Evolutionary conservation across 2,113 vertebrate species (phyloP).

Genomic region (Brachypteracias leptosomus): DNA sequence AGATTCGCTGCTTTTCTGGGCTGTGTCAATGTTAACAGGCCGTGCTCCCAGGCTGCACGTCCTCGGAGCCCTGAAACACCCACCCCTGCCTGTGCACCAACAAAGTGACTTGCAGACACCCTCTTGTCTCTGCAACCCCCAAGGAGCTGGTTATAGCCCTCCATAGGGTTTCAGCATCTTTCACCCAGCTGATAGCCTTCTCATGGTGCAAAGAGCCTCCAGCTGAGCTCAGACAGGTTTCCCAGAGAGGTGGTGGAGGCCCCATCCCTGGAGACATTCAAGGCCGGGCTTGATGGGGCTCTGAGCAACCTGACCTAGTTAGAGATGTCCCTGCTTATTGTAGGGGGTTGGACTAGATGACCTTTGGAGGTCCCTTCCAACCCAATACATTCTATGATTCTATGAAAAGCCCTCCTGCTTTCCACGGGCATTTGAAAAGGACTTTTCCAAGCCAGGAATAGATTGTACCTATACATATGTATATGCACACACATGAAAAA

Average conservation of each 20-base stretch:
- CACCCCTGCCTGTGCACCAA: rapidly evolving
- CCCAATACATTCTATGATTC: no score
- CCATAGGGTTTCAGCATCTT: rapidly evolving
- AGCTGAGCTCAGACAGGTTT: background rate
- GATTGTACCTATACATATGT: rapidly evolving
- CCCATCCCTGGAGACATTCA: no score
- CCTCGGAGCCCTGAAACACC: background rate
- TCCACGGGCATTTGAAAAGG: background rate
- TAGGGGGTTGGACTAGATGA: no score
- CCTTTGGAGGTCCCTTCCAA: no score
- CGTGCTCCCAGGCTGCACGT: rapidly evolving
- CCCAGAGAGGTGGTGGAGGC: no score
- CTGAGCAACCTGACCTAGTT: no score
- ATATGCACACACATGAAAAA: background rate
- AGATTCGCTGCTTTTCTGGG: background rate
- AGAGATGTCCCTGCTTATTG: no score
- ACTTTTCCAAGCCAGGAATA: background rate
- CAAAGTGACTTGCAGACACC: rapidly evolving
- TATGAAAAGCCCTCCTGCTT: background rate
- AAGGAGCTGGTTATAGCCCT: background rate
- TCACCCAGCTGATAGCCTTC: background rate
- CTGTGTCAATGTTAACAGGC: background rate
- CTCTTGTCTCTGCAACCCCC: background rate
- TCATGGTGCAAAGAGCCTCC: background rate
- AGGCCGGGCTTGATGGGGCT: no score